Percentiles rank a stretch among this genome's conserved stretches.
Evolutionary conservation across 2,888 invertebrate genomes (phyloP).

Genomic region (Pristionchus exspectatus): DNA sequence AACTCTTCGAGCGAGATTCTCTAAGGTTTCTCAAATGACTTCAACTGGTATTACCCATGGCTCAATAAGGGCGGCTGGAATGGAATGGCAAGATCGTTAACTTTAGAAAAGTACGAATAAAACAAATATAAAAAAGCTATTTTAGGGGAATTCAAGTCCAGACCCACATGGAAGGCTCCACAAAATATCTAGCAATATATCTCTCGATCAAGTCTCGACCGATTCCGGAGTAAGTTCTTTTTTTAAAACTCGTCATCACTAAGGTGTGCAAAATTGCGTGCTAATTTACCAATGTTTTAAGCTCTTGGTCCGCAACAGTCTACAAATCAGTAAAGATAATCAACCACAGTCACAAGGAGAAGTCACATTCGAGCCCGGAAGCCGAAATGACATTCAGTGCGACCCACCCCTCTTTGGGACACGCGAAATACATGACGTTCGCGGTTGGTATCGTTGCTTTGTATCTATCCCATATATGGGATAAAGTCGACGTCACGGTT

Average conservation of each 20-base stretch:
- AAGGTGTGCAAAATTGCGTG: too few species aligned
- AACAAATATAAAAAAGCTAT: too few species aligned
- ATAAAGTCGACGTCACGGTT: too few species aligned
- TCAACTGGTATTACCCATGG: too few species aligned
- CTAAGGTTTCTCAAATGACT: background rate
- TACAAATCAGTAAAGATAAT: background rate
- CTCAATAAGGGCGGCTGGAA: too few species aligned
- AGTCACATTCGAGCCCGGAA: background rate
- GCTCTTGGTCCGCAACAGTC: background rate
- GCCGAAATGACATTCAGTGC: background rate
- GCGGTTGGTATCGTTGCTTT: background rate
- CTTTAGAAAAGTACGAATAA: too few species aligned
- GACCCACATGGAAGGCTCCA: background rate
- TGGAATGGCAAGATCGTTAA: too few species aligned
- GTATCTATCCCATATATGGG: too few species aligned
- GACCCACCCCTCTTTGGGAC: background rate
- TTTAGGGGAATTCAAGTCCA: background rate
- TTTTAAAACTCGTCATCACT: too few species aligned
- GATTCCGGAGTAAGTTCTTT: background rate
- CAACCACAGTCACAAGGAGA: background rate
- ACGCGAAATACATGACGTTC: background rate
- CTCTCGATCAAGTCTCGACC: background rate
- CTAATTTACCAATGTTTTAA: too few species aligned
- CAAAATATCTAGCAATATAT: background rate
- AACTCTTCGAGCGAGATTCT: background rate